Evolutionary conservation across 1,140 invertebrate species (phyloP).

Genomic region (Pogonomyrmex barbatus): DNA sequence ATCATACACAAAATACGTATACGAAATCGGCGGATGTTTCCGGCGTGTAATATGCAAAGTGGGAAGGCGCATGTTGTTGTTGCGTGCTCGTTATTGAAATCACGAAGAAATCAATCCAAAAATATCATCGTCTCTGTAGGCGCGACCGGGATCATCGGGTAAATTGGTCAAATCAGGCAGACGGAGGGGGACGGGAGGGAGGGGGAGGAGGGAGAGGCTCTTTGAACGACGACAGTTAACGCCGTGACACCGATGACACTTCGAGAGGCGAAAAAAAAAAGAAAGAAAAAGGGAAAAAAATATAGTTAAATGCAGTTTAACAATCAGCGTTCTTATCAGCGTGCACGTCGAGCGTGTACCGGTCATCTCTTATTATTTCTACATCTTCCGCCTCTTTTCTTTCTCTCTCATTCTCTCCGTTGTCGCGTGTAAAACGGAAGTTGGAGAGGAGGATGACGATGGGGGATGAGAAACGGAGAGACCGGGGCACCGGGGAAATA

Average conservation of each 20-base stretch:
- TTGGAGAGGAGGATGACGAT: conserved; percentile 4
- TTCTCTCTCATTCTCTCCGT: conserved; percentile 3
- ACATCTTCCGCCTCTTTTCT: conserved; percentile 10
- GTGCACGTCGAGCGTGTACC: conserved; percentile 55
- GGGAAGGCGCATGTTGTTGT: not conserved
- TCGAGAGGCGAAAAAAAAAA: conserved; percentile 56
- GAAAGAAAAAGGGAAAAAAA: conserved; percentile 13
- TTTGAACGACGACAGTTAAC: conserved; percentile 53
- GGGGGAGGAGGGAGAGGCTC: not conserved
- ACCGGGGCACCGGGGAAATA: not conserved
- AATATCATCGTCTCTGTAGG: conserved; percentile 56
- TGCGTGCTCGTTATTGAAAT: conserved; percentile 26
- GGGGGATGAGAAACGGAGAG: conserved; percentile 3
- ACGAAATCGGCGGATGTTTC: conserved; percentile 49
- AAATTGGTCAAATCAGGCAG: conserved; percentile 48
- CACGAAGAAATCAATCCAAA: conserved; percentile 63
- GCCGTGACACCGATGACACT: conserved; percentile 54
- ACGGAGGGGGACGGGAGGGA: not conserved
- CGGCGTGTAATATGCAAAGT: conserved; percentile 29
- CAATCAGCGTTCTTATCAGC: conserved; percentile 63
- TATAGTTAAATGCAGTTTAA: conserved; percentile 66
- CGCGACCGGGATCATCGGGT: conserved; percentile 39
- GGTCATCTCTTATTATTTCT: conserved; percentile 30
- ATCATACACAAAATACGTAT: conserved; percentile 44
- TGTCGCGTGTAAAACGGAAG: conserved; percentile 38